Evolutionary conservation across 2,113 vertebrate genomes (phyloP), one percentile per base, ranked within the genome.

Genomic region (Neotragus pygmaeus): DNA sequence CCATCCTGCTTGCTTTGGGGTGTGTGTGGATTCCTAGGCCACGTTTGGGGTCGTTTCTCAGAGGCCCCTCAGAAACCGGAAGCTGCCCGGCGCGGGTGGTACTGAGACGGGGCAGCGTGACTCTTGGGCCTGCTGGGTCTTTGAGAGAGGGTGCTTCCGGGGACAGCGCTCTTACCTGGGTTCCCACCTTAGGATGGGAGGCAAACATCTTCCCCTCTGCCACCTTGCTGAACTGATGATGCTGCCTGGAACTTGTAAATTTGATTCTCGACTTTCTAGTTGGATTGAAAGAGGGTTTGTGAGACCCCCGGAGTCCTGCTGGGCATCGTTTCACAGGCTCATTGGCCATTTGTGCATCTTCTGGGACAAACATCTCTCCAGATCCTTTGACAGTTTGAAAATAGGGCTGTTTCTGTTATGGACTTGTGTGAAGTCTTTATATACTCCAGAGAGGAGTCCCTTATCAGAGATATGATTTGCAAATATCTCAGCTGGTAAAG

Each of bases 291-390:
- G 0, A 16, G 51, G 12, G 23, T 7, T 45, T 23, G 55, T 13
- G 30, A 14, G 47, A 2, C 6, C 0, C 28, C 0, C 0, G 0
- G 7, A 16, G n/a, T 1, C 16, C 17, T 1, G 4, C 64, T 36
- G 64, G 23, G 39, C 30, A 21, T 47, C 15, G 5, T 11, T 45
- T 57, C 62, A 6, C 1, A 2, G 30, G 30, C 64, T 57, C 3
- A 0, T 2, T 0, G 55, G 5, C 16, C 33, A 23, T 19, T 25
- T 21, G 51, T 12, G 2, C 5, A 10, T 28, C 30, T 80, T 23
- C 43, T 78, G 47, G 6, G 39, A 84, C 39, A 73, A 33, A 13
- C 0, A 13, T 82, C 64, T 58, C 30, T 15, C 19, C 53, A 23
- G 33, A 11, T 19, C 66, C 43, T 60, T 19, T 16, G 43, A 70